Evolutionary conservation across 2,113 vertebrate genomes (phyloP).

Genomic region (Pyrgilauda ruficollis): DNA sequence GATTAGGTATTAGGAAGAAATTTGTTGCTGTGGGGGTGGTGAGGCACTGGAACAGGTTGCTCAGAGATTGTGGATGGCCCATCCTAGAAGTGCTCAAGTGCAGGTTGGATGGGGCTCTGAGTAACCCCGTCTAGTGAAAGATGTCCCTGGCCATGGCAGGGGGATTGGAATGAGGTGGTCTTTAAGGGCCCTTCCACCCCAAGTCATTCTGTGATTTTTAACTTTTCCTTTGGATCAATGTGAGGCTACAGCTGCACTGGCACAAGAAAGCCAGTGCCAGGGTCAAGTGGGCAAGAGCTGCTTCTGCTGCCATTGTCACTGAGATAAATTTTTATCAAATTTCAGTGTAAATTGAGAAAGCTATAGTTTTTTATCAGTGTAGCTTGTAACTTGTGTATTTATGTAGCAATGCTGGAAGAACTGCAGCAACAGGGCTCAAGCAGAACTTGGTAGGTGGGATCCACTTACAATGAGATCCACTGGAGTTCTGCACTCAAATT

Average conservation of each 20-base stretch:
- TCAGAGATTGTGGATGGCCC: background rate
- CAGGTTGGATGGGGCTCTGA: background rate
- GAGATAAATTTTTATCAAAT: background rate
- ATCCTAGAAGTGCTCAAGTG: background rate
- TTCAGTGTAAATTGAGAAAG: background rate
- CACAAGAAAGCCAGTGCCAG: background rate
- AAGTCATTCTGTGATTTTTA: background rate
- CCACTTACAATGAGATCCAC: background rate
- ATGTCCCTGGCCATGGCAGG: background rate
- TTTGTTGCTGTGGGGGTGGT: background rate
- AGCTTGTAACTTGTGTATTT: background rate
- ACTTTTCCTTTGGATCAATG: background rate
- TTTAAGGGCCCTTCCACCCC: background rate
- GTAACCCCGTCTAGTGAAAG: background rate
- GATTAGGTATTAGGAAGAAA: background rate
- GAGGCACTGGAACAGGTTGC: background rate
- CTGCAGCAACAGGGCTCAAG: background rate
- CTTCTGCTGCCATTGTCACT: background rate
- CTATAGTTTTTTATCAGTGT: background rate
- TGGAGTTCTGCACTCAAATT: background rate
- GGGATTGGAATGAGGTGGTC: background rate
- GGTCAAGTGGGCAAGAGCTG: background rate
- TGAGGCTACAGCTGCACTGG: background rate
- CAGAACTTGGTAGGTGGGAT: background rate
- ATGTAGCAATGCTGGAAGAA: background rate